Base-by-base conservation (phyloP, 2,113 vertebrate genomes). In the Brachypteracias leptosomus region DNA sequence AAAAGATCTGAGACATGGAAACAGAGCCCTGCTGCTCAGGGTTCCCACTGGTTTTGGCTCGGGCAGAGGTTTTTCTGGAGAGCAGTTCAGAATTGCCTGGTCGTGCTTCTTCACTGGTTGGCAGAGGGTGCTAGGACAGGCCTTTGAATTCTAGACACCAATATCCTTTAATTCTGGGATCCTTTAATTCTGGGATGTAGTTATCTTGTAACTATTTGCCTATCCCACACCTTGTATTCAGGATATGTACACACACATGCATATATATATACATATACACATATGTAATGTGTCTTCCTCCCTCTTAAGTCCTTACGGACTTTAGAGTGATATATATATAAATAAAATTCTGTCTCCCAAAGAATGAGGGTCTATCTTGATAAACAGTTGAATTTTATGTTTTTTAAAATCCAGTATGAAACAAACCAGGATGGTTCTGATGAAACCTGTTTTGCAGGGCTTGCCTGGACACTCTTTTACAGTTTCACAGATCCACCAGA, bases 171-270 rank as follows among this genome's bases (percentile, higher is more conserved):
- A 10, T 62, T 80, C 38, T 59, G 51, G 20, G 6, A 18, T 2
- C 67, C 44, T 33, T 47, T 7, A 33, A 10, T 62, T 80, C 38
- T 59, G 51, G 20, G 6, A 18, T n/a, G 49, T 29, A 38, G 65
- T 38, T 66, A 28, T 2, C 68, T 40, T n/a, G 20, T 42, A 13
- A 0, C 9, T 77, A n/a, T 65, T 71, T 80, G 59, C 44, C 24
- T n/a, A 0, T 40, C 4, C 29, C 40, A 18, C 25, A 31, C 3
- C 24, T 20, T 3, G 36, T 5, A 2, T 19, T 36, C 7, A 10
- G 55, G 26, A 35, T 35, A 31, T 6, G 0, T 7, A 2, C 5
- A 2, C 4, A 51, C 4, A 20, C 10, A 22, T 6, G 4, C 3
- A 12, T 24, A 22, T 7, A 16, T 11, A 12, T 7, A 2, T 18